These are phyloP conservation scores for Phylloscopus collybita DNA, from an alignment of 2,797 vertebrate genomes.

Conservation along the genomic window DNA sequence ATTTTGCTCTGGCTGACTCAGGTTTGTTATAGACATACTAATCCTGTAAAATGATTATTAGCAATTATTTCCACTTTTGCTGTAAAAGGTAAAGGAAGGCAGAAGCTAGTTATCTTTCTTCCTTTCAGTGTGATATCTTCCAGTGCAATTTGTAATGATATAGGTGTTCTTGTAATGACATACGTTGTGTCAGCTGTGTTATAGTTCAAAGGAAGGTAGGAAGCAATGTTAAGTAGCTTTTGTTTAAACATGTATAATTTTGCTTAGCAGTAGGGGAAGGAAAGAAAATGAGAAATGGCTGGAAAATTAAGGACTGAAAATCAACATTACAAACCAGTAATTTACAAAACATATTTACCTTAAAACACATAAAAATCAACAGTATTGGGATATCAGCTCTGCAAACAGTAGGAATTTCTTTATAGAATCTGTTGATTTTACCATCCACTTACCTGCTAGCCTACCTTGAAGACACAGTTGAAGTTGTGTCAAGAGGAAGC, in stretches of 20 bases:
- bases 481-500: not conserved
- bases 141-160: not conserved
- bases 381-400: not conserved
- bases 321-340: not conserved
- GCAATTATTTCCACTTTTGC: not conserved
- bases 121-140: not conserved
- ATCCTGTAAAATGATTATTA: not conserved
- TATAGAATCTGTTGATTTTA: not conserved
- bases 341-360: not conserved
- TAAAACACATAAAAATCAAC: not conserved
- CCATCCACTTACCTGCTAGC: not conserved
- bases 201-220: not conserved
- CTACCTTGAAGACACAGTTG: not conserved
- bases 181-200: not conserved
- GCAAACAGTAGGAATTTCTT: fast-evolving
- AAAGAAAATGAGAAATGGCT: not conserved
- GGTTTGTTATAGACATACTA: not conserved
- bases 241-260: not conserved
- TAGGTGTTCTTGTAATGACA: not conserved
- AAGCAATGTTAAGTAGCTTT: not conserved
- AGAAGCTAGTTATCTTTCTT: not conserved
- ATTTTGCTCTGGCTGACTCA: not conserved
- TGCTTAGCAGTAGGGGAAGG: not conserved
- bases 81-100: not conserved
- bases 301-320: not conserved